These are phyloP conservation scores for Muschampia plurimacula DNA, from an alignment of 2,888 invertebrate species.

Conservation along the genomic window DNA sequence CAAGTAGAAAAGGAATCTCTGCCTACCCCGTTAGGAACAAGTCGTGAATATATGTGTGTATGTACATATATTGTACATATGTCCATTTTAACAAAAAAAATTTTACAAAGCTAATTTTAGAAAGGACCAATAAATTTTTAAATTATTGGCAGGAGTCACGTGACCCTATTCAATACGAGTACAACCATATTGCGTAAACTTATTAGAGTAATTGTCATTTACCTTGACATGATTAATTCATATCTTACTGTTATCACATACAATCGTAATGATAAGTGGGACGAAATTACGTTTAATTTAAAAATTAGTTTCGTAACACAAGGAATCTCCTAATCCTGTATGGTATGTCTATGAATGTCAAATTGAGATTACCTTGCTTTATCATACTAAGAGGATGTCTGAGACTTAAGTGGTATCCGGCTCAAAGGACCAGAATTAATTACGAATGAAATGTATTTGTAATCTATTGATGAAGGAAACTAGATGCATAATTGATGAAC, in stretches of 20 bases:
- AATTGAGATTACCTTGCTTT: conserved; percentile 16
- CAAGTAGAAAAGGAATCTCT: too few species aligned
- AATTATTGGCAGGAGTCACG: conserved; percentile 1
- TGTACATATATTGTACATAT: too few species aligned
- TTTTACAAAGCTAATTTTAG: too few species aligned
- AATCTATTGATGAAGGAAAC: background rate
- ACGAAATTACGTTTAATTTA: conserved; percentile 11
- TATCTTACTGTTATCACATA: conserved; percentile 34
- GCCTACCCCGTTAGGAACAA: too few species aligned
- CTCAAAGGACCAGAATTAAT: conserved; percentile 13
- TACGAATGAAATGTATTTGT: background rate
- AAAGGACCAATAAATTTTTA: background rate
- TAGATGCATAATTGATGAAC: background rate
- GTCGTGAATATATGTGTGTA: too few species aligned
- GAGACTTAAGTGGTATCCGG: conserved; percentile 8
- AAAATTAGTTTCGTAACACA: conserved; percentile 24
- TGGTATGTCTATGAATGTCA: conserved; percentile 34
- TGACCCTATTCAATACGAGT: background rate
- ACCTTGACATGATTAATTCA: conserved; percentile 33
- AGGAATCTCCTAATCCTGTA: conserved; percentile 36
- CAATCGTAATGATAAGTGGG: conserved; percentile 34
- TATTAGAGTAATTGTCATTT: conserved; percentile 15
- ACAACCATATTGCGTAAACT: conserved; percentile 25
- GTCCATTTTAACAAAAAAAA: too few species aligned
- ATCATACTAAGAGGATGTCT: conserved; percentile 6